Evolutionary conservation across 2,113 vertebrate species (phyloP).

Genomic region (Platichthys flesus): DNA sequence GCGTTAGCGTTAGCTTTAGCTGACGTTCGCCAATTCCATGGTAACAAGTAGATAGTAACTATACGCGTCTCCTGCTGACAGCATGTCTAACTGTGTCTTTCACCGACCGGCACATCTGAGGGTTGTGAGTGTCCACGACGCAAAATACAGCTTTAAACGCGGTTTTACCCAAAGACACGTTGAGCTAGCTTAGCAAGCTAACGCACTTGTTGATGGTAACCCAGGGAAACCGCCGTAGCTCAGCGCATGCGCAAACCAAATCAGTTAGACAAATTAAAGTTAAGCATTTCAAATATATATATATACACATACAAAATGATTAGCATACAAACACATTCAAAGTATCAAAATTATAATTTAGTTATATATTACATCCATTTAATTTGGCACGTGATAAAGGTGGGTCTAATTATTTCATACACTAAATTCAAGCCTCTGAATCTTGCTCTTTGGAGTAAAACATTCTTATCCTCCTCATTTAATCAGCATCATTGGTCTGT

Average conservation of each 20-base stretch:
- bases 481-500: too few relatives aligned
- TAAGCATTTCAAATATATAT: too few relatives aligned
- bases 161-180: background rate
- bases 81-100: background rate
- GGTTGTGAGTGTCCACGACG: background rate
- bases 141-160: background rate
- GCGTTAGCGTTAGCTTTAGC: constrained; percentile 48
- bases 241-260: constrained; percentile 53
- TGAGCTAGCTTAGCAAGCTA: background rate
- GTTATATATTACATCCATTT: too few relatives aligned
- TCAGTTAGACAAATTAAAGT: background rate
- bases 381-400: too few relatives aligned
- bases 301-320: too few relatives aligned
- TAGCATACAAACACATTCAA: too few relatives aligned
- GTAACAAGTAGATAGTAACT: background rate
- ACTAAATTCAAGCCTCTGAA: too few relatives aligned
- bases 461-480: too few relatives aligned
- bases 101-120: fast-evolving
- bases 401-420: too few relatives aligned
- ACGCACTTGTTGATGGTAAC: constrained; percentile 65
- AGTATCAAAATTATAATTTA: too few relatives aligned
- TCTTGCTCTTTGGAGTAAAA: too few relatives aligned
- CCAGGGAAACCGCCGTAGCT: constrained; percentile 58
- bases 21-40: background rate
- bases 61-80: background rate